These are phyloP conservation scores for Pollicipes pollicipes DNA, from an alignment of 1,140 invertebrate genomes.

Conservation along the genomic window DNA sequence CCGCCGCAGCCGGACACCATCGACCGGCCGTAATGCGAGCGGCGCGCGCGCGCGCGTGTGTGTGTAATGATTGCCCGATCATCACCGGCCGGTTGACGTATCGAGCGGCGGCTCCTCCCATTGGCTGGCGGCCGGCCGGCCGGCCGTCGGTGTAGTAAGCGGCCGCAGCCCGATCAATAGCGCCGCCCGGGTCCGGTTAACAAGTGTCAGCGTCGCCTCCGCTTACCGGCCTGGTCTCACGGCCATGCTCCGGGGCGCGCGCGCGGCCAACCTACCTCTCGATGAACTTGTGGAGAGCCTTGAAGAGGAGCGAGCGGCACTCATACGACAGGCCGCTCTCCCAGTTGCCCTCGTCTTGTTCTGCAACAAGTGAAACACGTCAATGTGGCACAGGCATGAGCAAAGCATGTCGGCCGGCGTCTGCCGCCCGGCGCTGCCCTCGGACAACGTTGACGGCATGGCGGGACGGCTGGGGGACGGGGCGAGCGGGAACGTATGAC, in stretches of 20 bases:
- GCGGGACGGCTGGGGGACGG: conserved; percentile 4
- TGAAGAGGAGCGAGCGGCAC: conserved; percentile 88
- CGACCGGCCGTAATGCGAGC: not conserved
- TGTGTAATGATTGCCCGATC: conserved; percentile 1
- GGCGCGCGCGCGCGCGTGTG: not conserved
- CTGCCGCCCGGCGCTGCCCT: too few relatives aligned
- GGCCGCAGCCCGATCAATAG: not conserved
- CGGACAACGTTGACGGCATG: too few relatives aligned
- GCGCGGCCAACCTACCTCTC: conserved; percentile 49
- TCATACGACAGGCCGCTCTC: conserved; percentile 92
- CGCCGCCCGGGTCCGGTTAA: not conserved
- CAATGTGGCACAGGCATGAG: not conserved
- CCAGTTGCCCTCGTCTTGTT: conserved; percentile 38
- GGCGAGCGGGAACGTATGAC: not conserved
- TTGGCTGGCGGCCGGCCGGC: not conserved
- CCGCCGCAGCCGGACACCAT: not conserved
- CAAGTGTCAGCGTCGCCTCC: not conserved
- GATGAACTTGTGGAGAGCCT: conserved; percentile 94
- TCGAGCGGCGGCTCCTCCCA: not conserved
- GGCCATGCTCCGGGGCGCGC: too few relatives aligned
- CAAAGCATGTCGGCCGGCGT: conserved; percentile 1
- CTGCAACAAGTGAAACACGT: not conserved
- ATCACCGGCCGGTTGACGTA: not conserved
- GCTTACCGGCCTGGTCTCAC: not conserved
- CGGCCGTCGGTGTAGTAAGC: too few relatives aligned